Percentiles rank a stretch among this genome's conserved stretches.
Evolutionary conservation across 2,797 vertebrate species (phyloP).

Genomic region (Vespertilio murinus): DNA sequence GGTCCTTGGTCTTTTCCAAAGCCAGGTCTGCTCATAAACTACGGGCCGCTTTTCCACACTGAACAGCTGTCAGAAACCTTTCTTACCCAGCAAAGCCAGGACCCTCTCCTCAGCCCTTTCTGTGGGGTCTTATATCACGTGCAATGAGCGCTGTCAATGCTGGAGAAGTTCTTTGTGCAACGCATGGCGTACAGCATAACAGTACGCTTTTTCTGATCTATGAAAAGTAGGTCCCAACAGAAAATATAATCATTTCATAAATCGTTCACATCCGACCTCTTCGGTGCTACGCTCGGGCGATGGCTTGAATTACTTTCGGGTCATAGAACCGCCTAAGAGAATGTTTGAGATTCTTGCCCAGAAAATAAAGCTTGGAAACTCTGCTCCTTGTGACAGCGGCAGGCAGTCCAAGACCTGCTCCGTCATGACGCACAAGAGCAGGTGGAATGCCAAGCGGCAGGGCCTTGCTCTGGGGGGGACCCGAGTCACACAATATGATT

Average conservation of each 20-base stretch:
- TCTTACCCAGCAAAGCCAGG: slow-evolving; percentile 64
- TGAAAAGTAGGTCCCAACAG: not conserved
- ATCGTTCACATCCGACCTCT: slow-evolving; percentile 54
- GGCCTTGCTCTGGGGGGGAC: too few species aligned
- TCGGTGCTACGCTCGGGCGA: not conserved
- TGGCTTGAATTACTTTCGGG: not conserved
- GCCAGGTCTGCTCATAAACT: slow-evolving; percentile 70
- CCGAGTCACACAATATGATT: not conserved
- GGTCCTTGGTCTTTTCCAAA: slow-evolving; percentile 76
- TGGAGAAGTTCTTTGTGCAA: slow-evolving; percentile 57
- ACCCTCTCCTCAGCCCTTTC: slow-evolving; percentile 57
- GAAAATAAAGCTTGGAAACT: slow-evolving; percentile 7
- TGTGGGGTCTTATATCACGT: slow-evolving; percentile 74
- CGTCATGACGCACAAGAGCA: fast-evolving
- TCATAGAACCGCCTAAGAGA: not conserved
- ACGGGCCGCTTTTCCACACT: slow-evolving; percentile 63
- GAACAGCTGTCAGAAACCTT: slow-evolving; percentile 78
- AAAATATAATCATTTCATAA: slow-evolving; percentile 43
- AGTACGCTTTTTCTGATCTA: slow-evolving; percentile 42
- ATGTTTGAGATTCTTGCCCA: not conserved
- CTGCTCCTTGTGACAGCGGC: not conserved
- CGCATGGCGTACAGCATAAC: not conserved
- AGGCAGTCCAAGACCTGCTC: not conserved
- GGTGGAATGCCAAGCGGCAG: too few species aligned
- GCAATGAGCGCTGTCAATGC: slow-evolving; percentile 55